phyloP scores from a whole-genome alignment of 1,140 invertebrate genomes.

The Calosoma granatense region DNA sequence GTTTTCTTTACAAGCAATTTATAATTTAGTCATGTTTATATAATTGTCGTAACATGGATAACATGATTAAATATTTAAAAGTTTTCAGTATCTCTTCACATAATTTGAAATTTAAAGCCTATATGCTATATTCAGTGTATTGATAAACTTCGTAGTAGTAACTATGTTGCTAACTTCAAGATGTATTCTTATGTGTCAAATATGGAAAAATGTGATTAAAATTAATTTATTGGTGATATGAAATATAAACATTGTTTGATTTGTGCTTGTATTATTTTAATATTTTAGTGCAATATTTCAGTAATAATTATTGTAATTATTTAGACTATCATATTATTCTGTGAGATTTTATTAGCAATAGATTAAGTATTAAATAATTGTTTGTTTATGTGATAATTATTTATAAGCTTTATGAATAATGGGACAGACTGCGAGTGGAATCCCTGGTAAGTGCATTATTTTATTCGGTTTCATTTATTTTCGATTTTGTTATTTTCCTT shows the following conservation, averaged over 20 bases:
- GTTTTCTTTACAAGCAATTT: too few species aligned
- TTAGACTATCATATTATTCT: neutral
- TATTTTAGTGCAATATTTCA: neutral
- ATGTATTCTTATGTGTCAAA: neutral
- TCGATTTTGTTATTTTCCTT: neutral
- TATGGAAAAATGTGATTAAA: neutral
- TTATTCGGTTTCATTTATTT: neutral
- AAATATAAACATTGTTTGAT: neutral
- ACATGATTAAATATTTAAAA: too few species aligned
- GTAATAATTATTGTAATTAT: neutral
- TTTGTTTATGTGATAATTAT: neutral
- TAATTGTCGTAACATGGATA: too few species aligned
- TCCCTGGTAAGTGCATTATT: neutral
- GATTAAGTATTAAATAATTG: neutral
- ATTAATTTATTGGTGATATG: neutral
- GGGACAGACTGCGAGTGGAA: slow-evolving; percentile 8
- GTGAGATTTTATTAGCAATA: neutral
- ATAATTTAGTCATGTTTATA: too few species aligned
- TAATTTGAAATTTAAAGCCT: too few species aligned
- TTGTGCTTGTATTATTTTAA: neutral
- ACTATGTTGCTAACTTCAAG: neutral
- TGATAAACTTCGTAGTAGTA: too few species aligned
- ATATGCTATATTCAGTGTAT: too few species aligned
- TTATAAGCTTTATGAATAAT: neutral
- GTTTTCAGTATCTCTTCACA: too few species aligned